Percentiles rank a stretch among this genome's conserved stretches.
Conservation (phyloP, 2,113 vertebrate species). For the Coturnix japonica region DNA sequence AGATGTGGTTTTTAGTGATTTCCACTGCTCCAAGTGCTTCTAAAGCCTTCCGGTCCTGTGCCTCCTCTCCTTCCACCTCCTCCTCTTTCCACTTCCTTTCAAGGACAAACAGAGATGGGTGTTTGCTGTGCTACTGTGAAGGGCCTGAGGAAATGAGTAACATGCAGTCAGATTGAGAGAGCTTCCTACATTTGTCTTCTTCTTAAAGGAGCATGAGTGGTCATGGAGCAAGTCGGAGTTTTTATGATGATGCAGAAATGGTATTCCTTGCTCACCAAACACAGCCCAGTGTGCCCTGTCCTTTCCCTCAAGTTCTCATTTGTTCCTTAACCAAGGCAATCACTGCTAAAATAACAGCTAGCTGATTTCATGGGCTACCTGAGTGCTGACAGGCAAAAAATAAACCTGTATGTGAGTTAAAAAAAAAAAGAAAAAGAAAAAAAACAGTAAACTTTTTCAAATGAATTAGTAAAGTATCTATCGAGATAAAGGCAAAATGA, state of each 20-base stretch:
- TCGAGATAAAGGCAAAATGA: not conserved
- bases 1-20: not conserved
- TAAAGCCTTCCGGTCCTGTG: not conserved
- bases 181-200: conserved; percentile 12
- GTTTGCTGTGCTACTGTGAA: rapidly evolving
- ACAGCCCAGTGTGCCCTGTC: not conserved
- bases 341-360: not conserved
- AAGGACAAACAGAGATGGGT: not conserved
- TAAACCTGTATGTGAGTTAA: not conserved
- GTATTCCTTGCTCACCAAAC: not conserved
- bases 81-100: not conserved
- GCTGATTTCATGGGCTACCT: not conserved
- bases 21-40: not conserved
- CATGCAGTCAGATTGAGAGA: not conserved
- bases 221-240: rapidly evolving
- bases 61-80: not conserved
- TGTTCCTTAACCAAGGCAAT: not conserved
- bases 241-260: not conserved
- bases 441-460: not conserved
- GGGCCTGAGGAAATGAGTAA: not conserved
- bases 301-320: not conserved
- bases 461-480: not conserved
- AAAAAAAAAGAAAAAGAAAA: not conserved
- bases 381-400: not conserved
- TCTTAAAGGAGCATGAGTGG: not conserved